Conservation (phyloP, 2,113 vertebrate genomes). For the Furnarius figulus region DNA sequence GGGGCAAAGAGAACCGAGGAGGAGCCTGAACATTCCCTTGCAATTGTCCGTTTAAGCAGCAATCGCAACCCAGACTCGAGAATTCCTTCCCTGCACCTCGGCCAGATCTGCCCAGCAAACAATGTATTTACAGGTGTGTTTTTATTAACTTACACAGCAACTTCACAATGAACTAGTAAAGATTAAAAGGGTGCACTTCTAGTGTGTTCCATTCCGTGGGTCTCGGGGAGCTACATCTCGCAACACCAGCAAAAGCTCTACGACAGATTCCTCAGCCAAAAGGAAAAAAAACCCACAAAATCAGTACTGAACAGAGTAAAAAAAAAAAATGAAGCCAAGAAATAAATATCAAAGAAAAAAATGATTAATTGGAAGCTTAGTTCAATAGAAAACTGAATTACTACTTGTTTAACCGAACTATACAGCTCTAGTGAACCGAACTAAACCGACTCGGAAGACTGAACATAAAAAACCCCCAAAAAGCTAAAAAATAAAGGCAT, state of each 20-base stretch:
- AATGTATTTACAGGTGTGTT: slow-evolving; percentile 78
- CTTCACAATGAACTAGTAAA: slow-evolving; percentile 79
- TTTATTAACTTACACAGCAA: slow-evolving; percentile 79
- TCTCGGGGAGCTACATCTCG: slow-evolving; percentile 69
- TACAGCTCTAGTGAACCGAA: slow-evolving; percentile 70
- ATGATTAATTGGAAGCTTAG: slow-evolving; percentile 76
- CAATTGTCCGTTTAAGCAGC: slow-evolving; percentile 19
- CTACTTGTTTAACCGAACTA: slow-evolving; percentile 75
- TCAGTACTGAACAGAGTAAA: background rate
- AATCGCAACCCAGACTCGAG: slow-evolving; percentile 53
- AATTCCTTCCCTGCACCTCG: slow-evolving; percentile 62
- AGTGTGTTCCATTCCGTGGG: slow-evolving; percentile 61
- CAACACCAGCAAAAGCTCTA: slow-evolving; percentile 70
- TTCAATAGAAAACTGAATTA: slow-evolving; percentile 75
- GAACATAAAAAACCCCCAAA: slow-evolving; percentile 71
- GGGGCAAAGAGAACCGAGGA: slow-evolving; percentile 38
- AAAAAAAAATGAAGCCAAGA: slow-evolving; percentile 66
- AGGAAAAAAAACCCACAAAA: slow-evolving; percentile 53
- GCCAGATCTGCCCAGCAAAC: slow-evolving; percentile 69
- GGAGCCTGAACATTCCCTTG: slow-evolving; percentile 39
- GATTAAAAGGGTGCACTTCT: slow-evolving; percentile 76
- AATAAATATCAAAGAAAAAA: slow-evolving; percentile 88
- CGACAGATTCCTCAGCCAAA: slow-evolving; percentile 49
- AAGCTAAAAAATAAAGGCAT: slow-evolving; percentile 79
- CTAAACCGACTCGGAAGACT: slow-evolving; percentile 74